phyloP scores from a whole-genome alignment of 2,888 invertebrate species.

The Dicranocentrus wangi region DNA sequence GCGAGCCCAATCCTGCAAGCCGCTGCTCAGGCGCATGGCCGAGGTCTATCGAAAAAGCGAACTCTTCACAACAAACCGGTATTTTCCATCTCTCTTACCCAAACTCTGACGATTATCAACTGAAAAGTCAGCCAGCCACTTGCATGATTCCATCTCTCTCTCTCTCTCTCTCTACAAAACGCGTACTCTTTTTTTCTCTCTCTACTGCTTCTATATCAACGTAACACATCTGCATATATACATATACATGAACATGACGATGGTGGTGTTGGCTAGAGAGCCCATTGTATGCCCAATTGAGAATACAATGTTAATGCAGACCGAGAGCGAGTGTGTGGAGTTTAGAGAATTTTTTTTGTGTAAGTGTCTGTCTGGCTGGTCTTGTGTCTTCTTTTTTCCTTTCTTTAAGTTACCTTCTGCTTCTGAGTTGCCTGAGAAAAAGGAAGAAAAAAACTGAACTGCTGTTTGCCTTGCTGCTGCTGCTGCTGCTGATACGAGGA shows the following conservation, averaged over 20 bases:
- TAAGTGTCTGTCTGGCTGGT: too few species aligned
- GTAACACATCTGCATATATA: not conserved
- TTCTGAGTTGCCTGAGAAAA: not conserved
- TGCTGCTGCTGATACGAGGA: slow-evolving; percentile 2
- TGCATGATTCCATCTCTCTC: slow-evolving; percentile 52
- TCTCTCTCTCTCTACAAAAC: too few species aligned
- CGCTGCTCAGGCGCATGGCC: slow-evolving; percentile 65
- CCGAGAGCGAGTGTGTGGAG: too few species aligned
- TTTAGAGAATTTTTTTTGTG: too few species aligned
- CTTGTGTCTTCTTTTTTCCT: not conserved
- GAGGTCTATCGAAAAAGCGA: slow-evolving; percentile 65
- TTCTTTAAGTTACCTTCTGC: not conserved
- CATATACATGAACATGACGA: too few species aligned
- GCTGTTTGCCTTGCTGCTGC: too few species aligned
- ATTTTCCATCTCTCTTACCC: slow-evolving; percentile 54
- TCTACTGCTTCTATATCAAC: not conserved
- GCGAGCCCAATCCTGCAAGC: slow-evolving; percentile 64
- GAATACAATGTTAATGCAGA: too few species aligned
- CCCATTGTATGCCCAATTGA: too few species aligned
- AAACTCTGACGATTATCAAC: slow-evolving; percentile 27
- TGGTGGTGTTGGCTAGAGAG: too few species aligned
- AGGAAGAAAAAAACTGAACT: too few species aligned
- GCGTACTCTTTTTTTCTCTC: not conserved
- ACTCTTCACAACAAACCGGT: slow-evolving; percentile 57
- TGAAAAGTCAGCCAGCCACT: slow-evolving; percentile 50